Evolutionary conservation across 2,888 invertebrate species (phyloP), one percentile per base, ranked within the genome.

Genomic region (Diadegma fenestrale): DNA sequence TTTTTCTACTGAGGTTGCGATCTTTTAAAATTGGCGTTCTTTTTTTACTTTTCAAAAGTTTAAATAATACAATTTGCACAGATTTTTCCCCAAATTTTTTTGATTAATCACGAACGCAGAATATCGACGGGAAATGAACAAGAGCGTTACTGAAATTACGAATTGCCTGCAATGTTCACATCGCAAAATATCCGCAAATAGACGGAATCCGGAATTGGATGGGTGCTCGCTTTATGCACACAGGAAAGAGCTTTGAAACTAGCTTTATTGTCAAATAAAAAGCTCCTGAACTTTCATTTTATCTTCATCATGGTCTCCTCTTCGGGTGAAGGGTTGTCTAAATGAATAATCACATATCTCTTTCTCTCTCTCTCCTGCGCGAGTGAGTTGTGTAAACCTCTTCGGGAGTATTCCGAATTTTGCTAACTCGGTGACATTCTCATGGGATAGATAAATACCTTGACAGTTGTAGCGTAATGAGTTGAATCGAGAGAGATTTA

Each of bases 241-340:
- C 4, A 22, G n/a, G n/a, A 22, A 71, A 58, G 41, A 41, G 17
- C n/a, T 69, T 61, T 0, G 19, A 17, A 72, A 71, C 1, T 26
- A n/a, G 33, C 19, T 4, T 51, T 37, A 48, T 30, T 45, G 17
- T 19, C 7, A 69, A 51, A n/a, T 19, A 3, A 37, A 37, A 61
- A 64, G 7, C 61, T 17, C 17, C 30, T 51, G 63, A 80, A 80
- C 48, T 71, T 80, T 80, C 1, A 45, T 63, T 80, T 51, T 48
- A 22, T 17, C 41, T 26, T 10, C 12, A 69, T 63, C 22, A 19
- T 71, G 19, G 17, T 14, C n/a, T 22, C 17, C 17, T 69, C 30
- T 26, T 17, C 37, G 51, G 6, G 19, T 2, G 26, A 71, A 79
- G 33, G 63, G 33, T 63, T 30, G 33, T 58, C 7, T 63, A 37